phyloP scores from a whole-genome alignment of 2,797 vertebrate genomes.

The Phoeniculus purpureus region DNA sequence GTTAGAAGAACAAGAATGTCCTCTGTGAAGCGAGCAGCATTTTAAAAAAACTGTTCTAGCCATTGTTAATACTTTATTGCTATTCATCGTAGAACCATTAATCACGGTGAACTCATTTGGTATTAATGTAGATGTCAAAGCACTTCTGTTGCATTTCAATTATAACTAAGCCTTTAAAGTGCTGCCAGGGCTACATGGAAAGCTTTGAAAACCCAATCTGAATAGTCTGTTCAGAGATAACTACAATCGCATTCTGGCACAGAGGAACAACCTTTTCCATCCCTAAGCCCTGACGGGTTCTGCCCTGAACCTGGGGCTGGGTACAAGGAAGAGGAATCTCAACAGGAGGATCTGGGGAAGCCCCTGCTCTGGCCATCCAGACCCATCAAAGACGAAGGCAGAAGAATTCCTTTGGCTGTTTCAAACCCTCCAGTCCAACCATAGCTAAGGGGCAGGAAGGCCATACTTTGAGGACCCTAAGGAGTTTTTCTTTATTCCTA shows the following conservation, averaged over 20 bases:
- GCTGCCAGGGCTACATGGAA: conserved; percentile 45
- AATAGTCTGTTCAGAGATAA: conserved; percentile 35
- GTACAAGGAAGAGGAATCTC: neutral
- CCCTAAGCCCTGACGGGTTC: neutral
- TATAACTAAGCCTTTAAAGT: conserved; percentile 55
- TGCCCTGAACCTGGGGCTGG: neutral
- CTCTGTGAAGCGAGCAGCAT: conserved; percentile 42
- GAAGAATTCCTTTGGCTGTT: neutral
- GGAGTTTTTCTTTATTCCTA: neutral
- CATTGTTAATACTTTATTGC: conserved; percentile 65
- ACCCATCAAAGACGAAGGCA: neutral
- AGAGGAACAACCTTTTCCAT: neutral
- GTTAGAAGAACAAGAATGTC: conserved; percentile 31
- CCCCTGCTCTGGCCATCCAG: rapidly evolving
- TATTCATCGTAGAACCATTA: conserved; percentile 63
- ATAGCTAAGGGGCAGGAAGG: neutral
- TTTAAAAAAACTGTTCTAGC: conserved; percentile 62
- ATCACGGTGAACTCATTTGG: conserved; percentile 60
- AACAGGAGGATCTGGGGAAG: rapidly evolving
- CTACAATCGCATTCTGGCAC: neutral
- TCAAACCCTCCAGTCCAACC: neutral
- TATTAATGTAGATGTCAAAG: conserved; percentile 59
- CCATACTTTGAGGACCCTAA: neutral
- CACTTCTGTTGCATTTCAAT: conserved; percentile 61
- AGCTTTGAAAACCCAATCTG: conserved; percentile 37